phyloP scores from a whole-genome alignment of 1,140 invertebrate species.

The Archivesica marissinica region DNA sequence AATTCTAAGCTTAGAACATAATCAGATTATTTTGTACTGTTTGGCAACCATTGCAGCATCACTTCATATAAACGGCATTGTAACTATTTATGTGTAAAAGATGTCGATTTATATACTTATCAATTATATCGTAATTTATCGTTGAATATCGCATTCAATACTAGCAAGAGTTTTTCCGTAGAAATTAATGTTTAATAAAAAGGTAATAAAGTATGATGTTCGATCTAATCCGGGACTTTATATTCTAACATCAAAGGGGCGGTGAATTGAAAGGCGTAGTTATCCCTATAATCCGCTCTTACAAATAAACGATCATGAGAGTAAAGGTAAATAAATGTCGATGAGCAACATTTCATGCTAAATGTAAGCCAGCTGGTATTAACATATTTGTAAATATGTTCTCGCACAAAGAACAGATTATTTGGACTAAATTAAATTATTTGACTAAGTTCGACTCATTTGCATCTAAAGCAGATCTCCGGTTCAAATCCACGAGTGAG shows the following conservation, averaged over 20 bases:
- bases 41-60: background rate
- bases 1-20: background rate
- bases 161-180: conserved; percentile 2
- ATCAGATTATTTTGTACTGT: background rate
- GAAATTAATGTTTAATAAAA: conserved; percentile 34
- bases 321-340: conserved; percentile 17
- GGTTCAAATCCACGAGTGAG: background rate
- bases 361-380: conserved; percentile 20
- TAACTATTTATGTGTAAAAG: conserved; percentile 11
- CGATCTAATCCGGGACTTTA: conserved; percentile 5
- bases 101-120: conserved; percentile 34
- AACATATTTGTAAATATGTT: conserved; percentile 34
- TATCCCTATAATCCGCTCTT: conserved; percentile 24
- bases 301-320: conserved; percentile 25
- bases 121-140: conserved; percentile 36
- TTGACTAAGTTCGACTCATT: background rate
- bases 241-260: conserved; percentile 39
- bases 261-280: conserved; percentile 24
- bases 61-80: background rate
- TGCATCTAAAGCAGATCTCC: conserved; percentile 10
- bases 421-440: conserved; percentile 39
- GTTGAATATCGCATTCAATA: conserved; percentile 24
- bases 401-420: conserved; percentile 37
- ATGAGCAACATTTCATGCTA: conserved; percentile 12
- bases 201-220: conserved; percentile 2